phyloP scores from a whole-genome alignment of 2,797 vertebrate species.

The Brachymystax lenok region DNA sequence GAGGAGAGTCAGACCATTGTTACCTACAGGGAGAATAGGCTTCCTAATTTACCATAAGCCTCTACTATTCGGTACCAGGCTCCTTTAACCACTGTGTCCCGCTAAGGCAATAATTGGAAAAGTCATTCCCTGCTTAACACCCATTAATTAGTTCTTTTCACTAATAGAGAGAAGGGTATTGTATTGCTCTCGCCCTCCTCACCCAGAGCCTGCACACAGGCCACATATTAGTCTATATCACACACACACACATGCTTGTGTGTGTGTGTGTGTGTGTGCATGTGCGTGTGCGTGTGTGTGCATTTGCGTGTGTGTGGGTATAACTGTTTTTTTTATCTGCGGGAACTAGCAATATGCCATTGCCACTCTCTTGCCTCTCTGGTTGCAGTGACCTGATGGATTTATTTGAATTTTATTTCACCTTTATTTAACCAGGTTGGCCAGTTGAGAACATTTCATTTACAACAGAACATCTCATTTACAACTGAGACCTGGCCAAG shows the following conservation, averaged over 20 bases:
- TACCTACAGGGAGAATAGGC: slow-evolving; percentile 77
- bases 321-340: no score
- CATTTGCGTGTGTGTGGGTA: no score
- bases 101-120: slow-evolving; percentile 84
- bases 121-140: slow-evolving; percentile 81
- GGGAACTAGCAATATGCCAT: neutral
- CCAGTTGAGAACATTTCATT: no score
- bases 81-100: slow-evolving; percentile 76
- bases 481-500: no score
- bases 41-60: slow-evolving; percentile 87
- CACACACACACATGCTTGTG: slow-evolving; percentile 29
- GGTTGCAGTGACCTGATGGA: slow-evolving; percentile 43
- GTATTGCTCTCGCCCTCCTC: slow-evolving; percentile 60
- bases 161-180: slow-evolving; percentile 54
- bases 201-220: slow-evolving; percentile 46
- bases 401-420: no score
- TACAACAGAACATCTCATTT: no score
- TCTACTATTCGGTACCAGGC: slow-evolving; percentile 84
- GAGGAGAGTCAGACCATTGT: slow-evolving; percentile 65
- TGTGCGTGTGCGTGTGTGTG: neutral
- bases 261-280: slow-evolving; percentile 25
- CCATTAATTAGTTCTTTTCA: slow-evolving; percentile 69
- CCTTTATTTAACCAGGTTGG: no score
- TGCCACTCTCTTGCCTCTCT: slow-evolving; percentile 40
- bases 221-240: slow-evolving; percentile 32